A percentile compares a stretch with the other conserved stretches of the same genome.
phyloP scores from a whole-genome alignment of 64 coral and sea anemone species.

The Montipora capricornis region DNA sequence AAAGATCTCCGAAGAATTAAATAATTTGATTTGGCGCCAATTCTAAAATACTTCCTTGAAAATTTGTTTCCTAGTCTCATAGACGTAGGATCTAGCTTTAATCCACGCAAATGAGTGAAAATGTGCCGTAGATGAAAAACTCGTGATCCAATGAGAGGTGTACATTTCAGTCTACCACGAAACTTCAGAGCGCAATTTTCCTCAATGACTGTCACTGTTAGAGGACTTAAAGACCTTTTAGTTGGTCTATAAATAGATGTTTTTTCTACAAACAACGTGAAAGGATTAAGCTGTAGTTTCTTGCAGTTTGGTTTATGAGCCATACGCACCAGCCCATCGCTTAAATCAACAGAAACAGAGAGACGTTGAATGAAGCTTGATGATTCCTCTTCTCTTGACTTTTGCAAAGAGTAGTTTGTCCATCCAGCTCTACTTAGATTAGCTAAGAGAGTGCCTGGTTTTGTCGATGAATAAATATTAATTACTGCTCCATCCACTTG shows the following conservation, averaged over 20 bases:
- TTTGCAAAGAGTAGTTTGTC: conserved; percentile 60
- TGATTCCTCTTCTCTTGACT: conserved; percentile 13
- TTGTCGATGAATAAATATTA: conserved; percentile 78
- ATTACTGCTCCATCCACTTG: conserved; percentile 57
- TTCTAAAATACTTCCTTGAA: conserved; percentile 71
- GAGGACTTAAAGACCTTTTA: background rate
- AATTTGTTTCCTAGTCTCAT: conserved; percentile 53
- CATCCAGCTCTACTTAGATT: conserved; percentile 70
- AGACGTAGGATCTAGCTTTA: conserved; percentile 42
- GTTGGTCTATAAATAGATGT: conserved; percentile 55
- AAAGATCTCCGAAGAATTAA: conserved; percentile 73
- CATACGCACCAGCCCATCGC: conserved; percentile 68
- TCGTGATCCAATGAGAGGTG: conserved; percentile 40
- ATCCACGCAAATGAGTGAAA: conserved; percentile 42
- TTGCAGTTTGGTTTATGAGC: conserved; percentile 72
- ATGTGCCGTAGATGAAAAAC: conserved; percentile 43
- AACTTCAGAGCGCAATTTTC: conserved; percentile 80
- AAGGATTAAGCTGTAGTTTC: conserved; percentile 66
- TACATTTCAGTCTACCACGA: conserved; percentile 45
- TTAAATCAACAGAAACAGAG: conserved; percentile 52
- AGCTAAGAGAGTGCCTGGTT: conserved; percentile 62
- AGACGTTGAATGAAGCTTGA: conserved; percentile 55
- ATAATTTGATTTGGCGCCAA: conserved; percentile 75
- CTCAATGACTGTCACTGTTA: conserved; percentile 52
- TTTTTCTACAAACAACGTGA: conserved; percentile 63